These are phyloP conservation scores for Agrotis exclamationis DNA, from an alignment of 2,888 invertebrate species.

Conservation along the genomic window DNA sequence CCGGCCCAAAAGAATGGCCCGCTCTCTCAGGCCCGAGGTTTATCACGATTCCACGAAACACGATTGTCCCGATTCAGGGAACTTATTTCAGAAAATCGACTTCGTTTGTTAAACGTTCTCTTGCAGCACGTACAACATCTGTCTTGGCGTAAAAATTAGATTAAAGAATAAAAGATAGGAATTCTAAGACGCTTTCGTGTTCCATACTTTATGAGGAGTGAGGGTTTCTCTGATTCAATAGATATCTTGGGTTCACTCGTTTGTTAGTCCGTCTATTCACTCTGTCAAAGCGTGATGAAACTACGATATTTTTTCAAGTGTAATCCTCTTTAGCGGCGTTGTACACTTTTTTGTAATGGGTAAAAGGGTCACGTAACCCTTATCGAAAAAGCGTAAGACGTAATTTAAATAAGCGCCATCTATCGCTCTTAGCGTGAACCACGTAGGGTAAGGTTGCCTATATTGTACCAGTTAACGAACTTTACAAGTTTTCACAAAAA, in stretches of 20 bases:
- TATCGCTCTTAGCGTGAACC: too few relatives aligned
- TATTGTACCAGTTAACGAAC: too few relatives aligned
- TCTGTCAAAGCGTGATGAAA: background rate
- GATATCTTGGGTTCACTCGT: background rate
- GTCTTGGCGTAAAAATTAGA: conserved; percentile 42
- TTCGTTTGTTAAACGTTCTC: conserved; percentile 47
- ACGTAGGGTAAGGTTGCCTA: too few relatives aligned
- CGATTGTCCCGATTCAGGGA: conserved; percentile 44
- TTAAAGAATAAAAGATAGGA: conserved; percentile 36
- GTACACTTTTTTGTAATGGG: too few relatives aligned
- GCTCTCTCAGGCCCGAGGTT: conserved; percentile 52
- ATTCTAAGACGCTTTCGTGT: conserved; percentile 18
- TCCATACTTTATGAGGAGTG: conserved; percentile 13
- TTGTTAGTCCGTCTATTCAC: background rate
- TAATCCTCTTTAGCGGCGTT: too few relatives aligned
- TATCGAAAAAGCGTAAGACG: too few relatives aligned
- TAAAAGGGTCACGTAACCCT: too few relatives aligned
- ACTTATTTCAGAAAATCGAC: conserved; percentile 56
- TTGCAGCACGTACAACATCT: conserved; percentile 43
- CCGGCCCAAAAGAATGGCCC: conserved; percentile 48
- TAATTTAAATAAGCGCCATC: too few relatives aligned
- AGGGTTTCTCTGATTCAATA: background rate
- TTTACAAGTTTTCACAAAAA: too few relatives aligned
- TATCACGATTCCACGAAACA: conserved; percentile 64
- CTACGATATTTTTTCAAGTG: too few relatives aligned